phyloP scores from a whole-genome alignment of 1,140 invertebrate species.

The Pinna nobilis region DNA sequence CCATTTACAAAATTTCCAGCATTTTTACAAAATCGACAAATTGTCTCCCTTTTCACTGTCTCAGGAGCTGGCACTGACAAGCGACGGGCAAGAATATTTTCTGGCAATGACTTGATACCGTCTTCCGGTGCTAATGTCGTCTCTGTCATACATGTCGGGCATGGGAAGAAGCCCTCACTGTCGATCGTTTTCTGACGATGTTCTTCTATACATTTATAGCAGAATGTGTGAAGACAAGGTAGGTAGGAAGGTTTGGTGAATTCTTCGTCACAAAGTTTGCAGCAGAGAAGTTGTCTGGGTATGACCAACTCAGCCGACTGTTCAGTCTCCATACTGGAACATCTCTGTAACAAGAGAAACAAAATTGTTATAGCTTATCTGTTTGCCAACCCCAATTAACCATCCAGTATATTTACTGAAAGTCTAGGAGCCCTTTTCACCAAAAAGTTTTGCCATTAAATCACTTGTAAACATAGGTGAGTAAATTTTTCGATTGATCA shows the following conservation, averaged over 20 bases:
- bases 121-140: conserved; percentile 25
- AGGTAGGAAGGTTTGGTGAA: conserved; percentile 83
- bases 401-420: not conserved
- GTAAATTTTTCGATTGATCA: not conserved
- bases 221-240: conserved; percentile 94
- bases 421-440: not conserved
- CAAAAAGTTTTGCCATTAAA: not conserved
- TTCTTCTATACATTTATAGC: conserved; percentile 84
- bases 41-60: conserved; percentile 36
- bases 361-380: no score
- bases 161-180: conserved; percentile 48
- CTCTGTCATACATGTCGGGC: conserved; percentile 62
- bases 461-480: not conserved
- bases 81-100: conserved; percentile 60
- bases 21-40: conserved; percentile 55
- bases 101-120: conserved; percentile 38
- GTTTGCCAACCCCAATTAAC: no score
- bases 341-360: conserved; percentile 37
- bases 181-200: conserved; percentile 45
- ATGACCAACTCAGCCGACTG: conserved; percentile 59
- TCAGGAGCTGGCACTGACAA: conserved; percentile 51
- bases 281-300: conserved; percentile 64
- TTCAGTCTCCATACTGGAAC: conserved; percentile 53
- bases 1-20: conserved; percentile 53
- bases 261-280: conserved; percentile 68